These are phyloP conservation scores for Leptonema lineaticorne DNA, from an alignment of 1,140 invertebrate species.

Conservation along the genomic window DNA sequence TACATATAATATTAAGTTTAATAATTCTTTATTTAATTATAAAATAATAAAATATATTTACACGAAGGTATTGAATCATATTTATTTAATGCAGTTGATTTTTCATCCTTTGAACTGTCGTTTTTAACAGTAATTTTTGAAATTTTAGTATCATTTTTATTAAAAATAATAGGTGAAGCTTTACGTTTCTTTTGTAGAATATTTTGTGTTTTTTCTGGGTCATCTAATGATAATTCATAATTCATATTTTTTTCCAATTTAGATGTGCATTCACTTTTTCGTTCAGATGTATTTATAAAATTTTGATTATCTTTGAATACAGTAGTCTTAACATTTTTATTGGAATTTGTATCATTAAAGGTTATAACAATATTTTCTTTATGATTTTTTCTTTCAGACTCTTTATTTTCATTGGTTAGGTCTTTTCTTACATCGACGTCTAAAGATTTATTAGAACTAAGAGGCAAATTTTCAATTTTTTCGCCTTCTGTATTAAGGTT, in stretches of 20 bases:
- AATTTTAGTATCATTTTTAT: constrained; percentile 48
- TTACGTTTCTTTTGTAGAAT: constrained; percentile 48
- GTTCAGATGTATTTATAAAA: neutral
- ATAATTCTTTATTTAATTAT: no score
- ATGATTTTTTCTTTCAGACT: neutral
- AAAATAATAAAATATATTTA: constrained; percentile 45
- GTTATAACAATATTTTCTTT: constrained; percentile 42
- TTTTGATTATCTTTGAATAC: constrained; percentile 44
- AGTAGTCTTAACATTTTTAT: constrained; percentile 48
- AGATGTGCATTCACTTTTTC: neutral
- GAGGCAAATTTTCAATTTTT: constrained; percentile 45
- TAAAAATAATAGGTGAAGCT: constrained; percentile 59
- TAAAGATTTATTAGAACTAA: constrained; percentile 28
- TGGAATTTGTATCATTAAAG: constrained; percentile 46
- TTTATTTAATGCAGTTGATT: constrained; percentile 47
- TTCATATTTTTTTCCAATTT: constrained; percentile 12
- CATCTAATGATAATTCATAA: constrained; percentile 24
- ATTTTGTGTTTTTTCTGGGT: constrained; percentile 30
- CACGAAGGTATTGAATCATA: constrained; percentile 53
- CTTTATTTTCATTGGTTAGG: no score
- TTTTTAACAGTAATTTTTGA: constrained; percentile 34
- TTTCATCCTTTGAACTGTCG: constrained; percentile 47
- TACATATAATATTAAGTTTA: no score
- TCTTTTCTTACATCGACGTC: neutral
- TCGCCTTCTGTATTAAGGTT: constrained; percentile 40